Evolutionary conservation across 2,888 invertebrate genomes (phyloP), one percentile per base, ranked within the genome.

Genomic region (Pomacea canaliculata): DNA sequence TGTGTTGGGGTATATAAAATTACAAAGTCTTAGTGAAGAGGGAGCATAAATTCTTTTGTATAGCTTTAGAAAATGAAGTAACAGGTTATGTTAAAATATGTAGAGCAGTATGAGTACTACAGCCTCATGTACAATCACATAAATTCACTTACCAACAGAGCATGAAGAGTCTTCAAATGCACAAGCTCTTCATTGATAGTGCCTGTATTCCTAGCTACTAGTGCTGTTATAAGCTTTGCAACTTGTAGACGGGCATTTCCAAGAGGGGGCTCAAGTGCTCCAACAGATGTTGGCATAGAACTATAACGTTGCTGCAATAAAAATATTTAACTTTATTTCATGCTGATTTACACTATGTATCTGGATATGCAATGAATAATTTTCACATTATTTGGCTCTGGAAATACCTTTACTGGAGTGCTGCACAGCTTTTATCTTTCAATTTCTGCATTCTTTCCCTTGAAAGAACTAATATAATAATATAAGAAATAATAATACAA

Each of bases 161-260:
- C 92, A 85, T 92, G 90, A 81, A 93, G 91, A 82, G 93, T 93
- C 85, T 92, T 92, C 80, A 93, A 90, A 82, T 92, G 91, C 76
- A 92, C 91, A 83, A 94, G 92, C 91, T 94, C 94, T 88, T 93
- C 92, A 89, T 94, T 93, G 85, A 97, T 93, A 86, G 94, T 93
- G 83, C 93, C 92, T 89, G 94, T 94, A 89, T 95, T 94, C 73
- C 95, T 94, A 81, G 84, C 82, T 70, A 96, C 92, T 85, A 97
- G 92, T 77, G 94, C 94, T 82, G 95, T 94, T 88, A 97, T 93
- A 83, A 97, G 93, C 89, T 94, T 94, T 79, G 95, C 94, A 84
- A 96, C 94, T 91, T 96, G 95, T 80, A 96, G 92, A 81, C 96
- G 93, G 69, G 95, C 94, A 90, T 94, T 94, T 78, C 96, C 96